These are phyloP conservation scores for Aphodius granarius DNA, from an alignment of 2,888 invertebrate genomes.

Conservation along the genomic window DNA sequence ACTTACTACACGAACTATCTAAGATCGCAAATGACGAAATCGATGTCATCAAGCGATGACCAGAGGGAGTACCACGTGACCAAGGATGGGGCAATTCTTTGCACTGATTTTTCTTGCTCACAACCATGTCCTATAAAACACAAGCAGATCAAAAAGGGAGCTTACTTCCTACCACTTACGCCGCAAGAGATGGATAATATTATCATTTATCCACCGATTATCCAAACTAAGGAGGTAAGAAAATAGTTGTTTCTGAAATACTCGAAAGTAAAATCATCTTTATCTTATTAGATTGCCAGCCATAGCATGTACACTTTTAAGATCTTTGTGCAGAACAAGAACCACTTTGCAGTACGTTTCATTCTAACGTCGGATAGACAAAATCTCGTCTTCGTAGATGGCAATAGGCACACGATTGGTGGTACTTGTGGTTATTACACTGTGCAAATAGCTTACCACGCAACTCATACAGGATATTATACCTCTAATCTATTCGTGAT, in stretches of 20 bases:
- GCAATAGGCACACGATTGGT: neutral
- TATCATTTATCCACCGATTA: neutral
- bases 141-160: neutral
- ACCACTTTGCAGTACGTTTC: neutral
- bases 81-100: neutral
- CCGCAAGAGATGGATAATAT: slow-evolving; percentile 3
- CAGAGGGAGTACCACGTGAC: neutral
- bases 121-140: neutral
- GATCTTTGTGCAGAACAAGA: neutral
- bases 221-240: neutral
- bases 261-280: neutral
- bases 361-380: neutral
- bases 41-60: neutral
- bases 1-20: neutral
- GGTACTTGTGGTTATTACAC: neutral
- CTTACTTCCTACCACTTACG: neutral
- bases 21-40: neutral
- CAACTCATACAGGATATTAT: neutral
- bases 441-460: neutral
- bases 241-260: neutral
- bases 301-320: neutral
- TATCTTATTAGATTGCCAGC: neutral
- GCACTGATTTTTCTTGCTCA: neutral
- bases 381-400: neutral
- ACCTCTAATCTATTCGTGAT: neutral